Percentiles rank a stretch among this genome's conserved stretches.
Conservation (phyloP, 1,140 invertebrate species). For the Anoplophora glabripennis region DNA sequence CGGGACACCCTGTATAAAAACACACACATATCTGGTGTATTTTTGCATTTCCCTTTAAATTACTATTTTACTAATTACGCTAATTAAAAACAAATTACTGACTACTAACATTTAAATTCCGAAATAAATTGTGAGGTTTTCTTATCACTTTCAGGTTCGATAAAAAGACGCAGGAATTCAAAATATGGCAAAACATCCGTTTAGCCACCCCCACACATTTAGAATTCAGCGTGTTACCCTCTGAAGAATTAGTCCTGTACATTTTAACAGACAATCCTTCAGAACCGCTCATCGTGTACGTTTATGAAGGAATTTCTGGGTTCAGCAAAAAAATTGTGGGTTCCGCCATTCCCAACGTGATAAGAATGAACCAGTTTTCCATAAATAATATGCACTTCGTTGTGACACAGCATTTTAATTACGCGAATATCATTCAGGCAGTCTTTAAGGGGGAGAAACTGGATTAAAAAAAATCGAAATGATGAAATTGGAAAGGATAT, state of each 20-base stretch:
- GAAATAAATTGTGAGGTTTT: background rate
- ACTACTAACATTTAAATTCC: too few relatives aligned
- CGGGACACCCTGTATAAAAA: too few relatives aligned
- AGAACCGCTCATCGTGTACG: slow-evolving; percentile 30
- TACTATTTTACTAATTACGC: too few relatives aligned
- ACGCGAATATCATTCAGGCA: slow-evolving; percentile 31
- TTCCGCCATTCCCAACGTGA: slow-evolving; percentile 20
- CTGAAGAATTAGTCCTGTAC: slow-evolving; percentile 40
- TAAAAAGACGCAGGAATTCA: slow-evolving; percentile 16
- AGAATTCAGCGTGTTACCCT: slow-evolving; percentile 34
- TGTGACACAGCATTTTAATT: slow-evolving; percentile 24
- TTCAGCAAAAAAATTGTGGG: slow-evolving; percentile 26
- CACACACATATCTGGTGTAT: too few relatives aligned
- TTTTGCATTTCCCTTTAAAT: too few relatives aligned
- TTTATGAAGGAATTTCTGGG: slow-evolving; percentile 33
- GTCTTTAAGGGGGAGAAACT: slow-evolving; percentile 33
- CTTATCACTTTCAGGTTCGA: slow-evolving; percentile 24
- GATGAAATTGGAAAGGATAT: slow-evolving; percentile 30
- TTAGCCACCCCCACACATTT: slow-evolving; percentile 33
- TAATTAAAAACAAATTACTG: too few relatives aligned
- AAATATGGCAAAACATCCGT: slow-evolving; percentile 28
- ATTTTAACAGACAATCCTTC: slow-evolving; percentile 34
- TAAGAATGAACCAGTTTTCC: slow-evolving; percentile 25
- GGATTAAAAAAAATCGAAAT: slow-evolving; percentile 3
- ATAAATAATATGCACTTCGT: slow-evolving; percentile 30